Conservation (phyloP, 1,140 invertebrate species). For the Zaprionus gabonicus region DNA sequence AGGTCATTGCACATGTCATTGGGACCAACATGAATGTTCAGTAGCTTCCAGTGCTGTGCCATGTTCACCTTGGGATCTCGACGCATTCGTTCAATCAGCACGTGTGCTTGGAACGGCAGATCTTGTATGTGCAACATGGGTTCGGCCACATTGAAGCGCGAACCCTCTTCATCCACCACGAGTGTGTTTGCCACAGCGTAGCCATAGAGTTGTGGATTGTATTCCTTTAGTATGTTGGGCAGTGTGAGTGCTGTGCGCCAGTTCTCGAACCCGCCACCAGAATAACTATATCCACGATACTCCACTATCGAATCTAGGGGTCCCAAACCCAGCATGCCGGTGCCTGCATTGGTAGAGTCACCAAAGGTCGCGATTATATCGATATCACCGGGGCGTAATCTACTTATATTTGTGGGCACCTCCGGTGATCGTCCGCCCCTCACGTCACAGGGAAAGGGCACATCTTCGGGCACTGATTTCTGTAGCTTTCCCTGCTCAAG, state of each 20-base stretch:
- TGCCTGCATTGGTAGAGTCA: slow-evolving; percentile 88
- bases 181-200: slow-evolving; percentile 85
- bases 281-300: slow-evolving; percentile 61
- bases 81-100: slow-evolving; percentile 87
- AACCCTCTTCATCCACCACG: slow-evolving; percentile 51
- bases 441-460: slow-evolving; percentile 53
- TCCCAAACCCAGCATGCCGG: slow-evolving; percentile 82
- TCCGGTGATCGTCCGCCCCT: slow-evolving; percentile 60
- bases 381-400: slow-evolving; percentile 88
- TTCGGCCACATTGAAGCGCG: slow-evolving; percentile 87
- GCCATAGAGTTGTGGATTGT: slow-evolving; percentile 88
- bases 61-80: slow-evolving; percentile 86
- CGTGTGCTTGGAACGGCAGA: slow-evolving; percentile 87
- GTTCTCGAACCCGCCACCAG: slow-evolving; percentile 86
- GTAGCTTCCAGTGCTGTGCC: slow-evolving; percentile 88
- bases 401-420: slow-evolving; percentile 79
- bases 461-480: slow-evolving; percentile 14
- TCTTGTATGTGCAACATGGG: slow-evolving; percentile 86
- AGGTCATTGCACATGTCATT: slow-evolving; percentile 89
- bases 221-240: slow-evolving; percentile 86
- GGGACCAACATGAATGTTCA: slow-evolving; percentile 88
- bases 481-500: slow-evolving; percentile 47
- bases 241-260: slow-evolving; percentile 86
- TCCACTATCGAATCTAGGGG: slow-evolving; percentile 58
- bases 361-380: slow-evolving; percentile 88